Percentiles rank a stretch among this genome's conserved stretches.
These are phyloP conservation scores for Oreochromis mossambicus DNA, from an alignment of 2,797 vertebrate genomes.

Conservation along the genomic window DNA sequence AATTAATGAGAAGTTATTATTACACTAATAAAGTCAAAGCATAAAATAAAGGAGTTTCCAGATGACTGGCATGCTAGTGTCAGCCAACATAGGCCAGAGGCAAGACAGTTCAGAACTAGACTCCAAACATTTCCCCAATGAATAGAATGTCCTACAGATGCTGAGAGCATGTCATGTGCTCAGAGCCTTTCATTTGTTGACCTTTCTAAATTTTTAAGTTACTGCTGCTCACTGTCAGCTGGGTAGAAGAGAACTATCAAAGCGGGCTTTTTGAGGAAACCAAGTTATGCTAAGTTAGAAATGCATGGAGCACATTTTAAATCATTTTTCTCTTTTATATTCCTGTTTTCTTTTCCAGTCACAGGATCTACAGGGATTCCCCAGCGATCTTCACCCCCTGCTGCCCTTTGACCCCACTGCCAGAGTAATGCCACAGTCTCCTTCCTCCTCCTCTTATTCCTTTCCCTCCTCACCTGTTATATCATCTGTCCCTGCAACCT, in stretches of 20 bases:
- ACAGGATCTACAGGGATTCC: slow-evolving; percentile 26
- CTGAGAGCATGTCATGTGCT: background rate
- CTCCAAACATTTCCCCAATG: background rate
- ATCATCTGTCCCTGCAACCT: slow-evolving; percentile 35
- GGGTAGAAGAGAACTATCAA: background rate
- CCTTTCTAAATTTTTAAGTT: background rate
- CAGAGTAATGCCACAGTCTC: slow-evolving; percentile 61
- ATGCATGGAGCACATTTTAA: background rate
- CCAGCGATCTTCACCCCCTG: slow-evolving; percentile 45
- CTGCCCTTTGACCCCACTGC: slow-evolving; percentile 67
- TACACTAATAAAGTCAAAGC: background rate
- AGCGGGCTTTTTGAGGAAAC: background rate
- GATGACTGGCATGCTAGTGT: background rate
- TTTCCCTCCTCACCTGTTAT: slow-evolving; percentile 61
- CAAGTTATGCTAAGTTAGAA: background rate
- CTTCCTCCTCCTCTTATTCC: slow-evolving; percentile 63
- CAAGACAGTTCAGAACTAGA: background rate
- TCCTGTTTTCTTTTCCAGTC: background rate
- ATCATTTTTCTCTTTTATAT: background rate
- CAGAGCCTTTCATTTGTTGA: background rate
- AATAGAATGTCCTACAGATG: background rate
- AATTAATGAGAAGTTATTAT: background rate
- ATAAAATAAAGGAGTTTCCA: background rate
- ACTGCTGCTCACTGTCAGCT: background rate
- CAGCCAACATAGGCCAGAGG: background rate